Evolutionary conservation across 2,797 vertebrate species (phyloP).

Genomic region (Etheostoma nigrum): DNA sequence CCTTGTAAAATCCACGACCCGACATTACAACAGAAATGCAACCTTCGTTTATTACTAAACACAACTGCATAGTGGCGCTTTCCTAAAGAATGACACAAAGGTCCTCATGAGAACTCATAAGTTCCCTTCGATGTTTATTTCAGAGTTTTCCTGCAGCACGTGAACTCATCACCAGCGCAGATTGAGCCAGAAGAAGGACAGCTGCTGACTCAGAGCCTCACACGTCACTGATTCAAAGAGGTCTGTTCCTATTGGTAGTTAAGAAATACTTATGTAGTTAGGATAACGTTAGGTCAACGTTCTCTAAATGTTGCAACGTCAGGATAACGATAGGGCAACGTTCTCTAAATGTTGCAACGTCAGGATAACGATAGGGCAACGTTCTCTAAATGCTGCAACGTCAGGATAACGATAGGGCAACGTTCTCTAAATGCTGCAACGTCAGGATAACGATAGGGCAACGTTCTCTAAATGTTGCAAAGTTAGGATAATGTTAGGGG

Average conservation of each 20-base stretch:
- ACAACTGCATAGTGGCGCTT: background rate
- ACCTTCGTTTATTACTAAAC: background rate
- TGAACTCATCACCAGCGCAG: slow-evolving; percentile 49
- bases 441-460: too few species aligned
- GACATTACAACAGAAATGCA: background rate
- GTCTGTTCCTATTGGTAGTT: slow-evolving; percentile 28
- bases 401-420: too few species aligned
- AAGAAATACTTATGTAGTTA: background rate
- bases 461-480: too few species aligned
- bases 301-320: too few species aligned
- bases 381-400: too few species aligned
- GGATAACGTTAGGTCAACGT: too few species aligned
- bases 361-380: too few species aligned
- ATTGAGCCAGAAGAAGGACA: slow-evolving; percentile 53
- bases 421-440: too few species aligned
- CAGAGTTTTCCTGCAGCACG: background rate
- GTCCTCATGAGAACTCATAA: background rate
- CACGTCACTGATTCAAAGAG: slow-evolving; percentile 49
- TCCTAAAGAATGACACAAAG: too few species aligned
- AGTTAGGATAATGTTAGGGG: too few species aligned
- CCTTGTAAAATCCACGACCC: slow-evolving; percentile 4
- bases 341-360: too few species aligned
- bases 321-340: too few species aligned
- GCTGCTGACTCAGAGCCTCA: slow-evolving; percentile 34
- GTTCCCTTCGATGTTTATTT: background rate